These are phyloP conservation scores for Xenus cinereus DNA, from an alignment of 2,113 vertebrate species.

Conservation along the genomic window DNA sequence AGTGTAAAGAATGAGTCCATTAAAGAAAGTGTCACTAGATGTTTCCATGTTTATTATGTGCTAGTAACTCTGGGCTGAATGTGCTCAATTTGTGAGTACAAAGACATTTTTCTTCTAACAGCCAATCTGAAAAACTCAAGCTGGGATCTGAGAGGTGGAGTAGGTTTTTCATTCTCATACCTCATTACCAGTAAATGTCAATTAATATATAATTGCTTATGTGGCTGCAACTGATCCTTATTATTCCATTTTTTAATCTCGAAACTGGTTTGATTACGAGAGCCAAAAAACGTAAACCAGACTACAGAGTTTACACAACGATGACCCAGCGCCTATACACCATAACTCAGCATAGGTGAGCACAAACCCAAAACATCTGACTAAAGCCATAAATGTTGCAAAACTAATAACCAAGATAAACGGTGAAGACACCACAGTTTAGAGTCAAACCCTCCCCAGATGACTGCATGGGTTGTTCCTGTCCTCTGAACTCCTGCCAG, in stretches of 20 bases:
- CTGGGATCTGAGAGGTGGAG: slow-evolving; percentile 28
- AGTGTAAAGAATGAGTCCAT: slow-evolving; percentile 38
- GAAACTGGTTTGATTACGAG: neutral
- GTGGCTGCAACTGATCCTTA: neutral
- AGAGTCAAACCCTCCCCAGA: neutral
- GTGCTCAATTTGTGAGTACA: slow-evolving; percentile 21
- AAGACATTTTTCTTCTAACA: slow-evolving; percentile 53
- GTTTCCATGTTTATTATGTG: slow-evolving; percentile 60
- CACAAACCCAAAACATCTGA: slow-evolving; percentile 18
- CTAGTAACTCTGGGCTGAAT: slow-evolving; percentile 13
- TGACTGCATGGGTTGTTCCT: neutral
- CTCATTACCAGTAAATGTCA: slow-evolving; percentile 23
- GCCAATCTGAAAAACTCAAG: slow-evolving; percentile 20
- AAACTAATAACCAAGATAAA: slow-evolving; percentile 34
- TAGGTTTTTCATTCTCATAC: slow-evolving; percentile 30
- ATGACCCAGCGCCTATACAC: neutral
- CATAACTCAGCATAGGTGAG: neutral
- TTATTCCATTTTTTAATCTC: neutral
- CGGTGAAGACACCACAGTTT: neutral
- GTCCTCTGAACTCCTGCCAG: slow-evolving; percentile 28
- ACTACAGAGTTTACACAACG: neutral
- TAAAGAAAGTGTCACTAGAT: slow-evolving; percentile 49
- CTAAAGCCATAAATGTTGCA: neutral
- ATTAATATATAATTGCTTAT: slow-evolving; percentile 37
- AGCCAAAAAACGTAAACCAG: neutral